These are phyloP conservation scores for Trichoplusia ni DNA, from an alignment of 1,140 invertebrate species.

Conservation along the genomic window DNA sequence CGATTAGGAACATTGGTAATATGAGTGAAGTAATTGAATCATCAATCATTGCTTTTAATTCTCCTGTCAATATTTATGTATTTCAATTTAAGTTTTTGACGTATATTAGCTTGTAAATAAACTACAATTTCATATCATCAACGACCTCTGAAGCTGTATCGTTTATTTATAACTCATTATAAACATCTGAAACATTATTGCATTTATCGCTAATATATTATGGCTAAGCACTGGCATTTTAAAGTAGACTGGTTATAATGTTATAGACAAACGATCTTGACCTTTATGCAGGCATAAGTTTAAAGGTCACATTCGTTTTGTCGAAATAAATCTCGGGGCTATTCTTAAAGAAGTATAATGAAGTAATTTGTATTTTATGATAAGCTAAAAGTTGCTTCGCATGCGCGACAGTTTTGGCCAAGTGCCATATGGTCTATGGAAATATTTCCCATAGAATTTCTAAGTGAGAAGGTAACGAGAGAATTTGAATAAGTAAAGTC, in stretches of 20 bases:
- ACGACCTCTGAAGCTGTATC: not conserved
- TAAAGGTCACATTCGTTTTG: conserved; percentile 39
- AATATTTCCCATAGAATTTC: conserved; percentile 1
- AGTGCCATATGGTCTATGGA: not conserved
- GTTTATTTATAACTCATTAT: not conserved
- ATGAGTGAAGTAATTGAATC: no score
- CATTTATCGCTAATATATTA: not conserved
- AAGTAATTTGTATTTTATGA: conserved; percentile 3
- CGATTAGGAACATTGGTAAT: no score
- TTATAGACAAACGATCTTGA: conserved; percentile 38
- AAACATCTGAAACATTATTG: not conserved
- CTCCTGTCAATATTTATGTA: no score
- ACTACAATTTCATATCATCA: not conserved
- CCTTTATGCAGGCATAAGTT: conserved; percentile 35
- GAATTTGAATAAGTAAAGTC: conserved; percentile 1
- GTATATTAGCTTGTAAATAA: no score
- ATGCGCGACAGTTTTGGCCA: not conserved
- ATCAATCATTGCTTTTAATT: no score
- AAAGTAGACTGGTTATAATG: conserved; percentile 30
- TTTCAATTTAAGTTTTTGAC: no score
- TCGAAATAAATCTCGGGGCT: conserved; percentile 31
- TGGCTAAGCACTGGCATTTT: conserved; percentile 37
- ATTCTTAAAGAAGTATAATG: conserved; percentile 18
- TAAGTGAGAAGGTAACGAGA: not conserved
- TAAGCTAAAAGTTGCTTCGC: not conserved